A percentile compares a stretch with the other conserved stretches of the same genome.
These are phyloP conservation scores for Pseudochaenichthys georgianus DNA, from an alignment of 2,797 vertebrate genomes.

Conservation along the genomic window DNA sequence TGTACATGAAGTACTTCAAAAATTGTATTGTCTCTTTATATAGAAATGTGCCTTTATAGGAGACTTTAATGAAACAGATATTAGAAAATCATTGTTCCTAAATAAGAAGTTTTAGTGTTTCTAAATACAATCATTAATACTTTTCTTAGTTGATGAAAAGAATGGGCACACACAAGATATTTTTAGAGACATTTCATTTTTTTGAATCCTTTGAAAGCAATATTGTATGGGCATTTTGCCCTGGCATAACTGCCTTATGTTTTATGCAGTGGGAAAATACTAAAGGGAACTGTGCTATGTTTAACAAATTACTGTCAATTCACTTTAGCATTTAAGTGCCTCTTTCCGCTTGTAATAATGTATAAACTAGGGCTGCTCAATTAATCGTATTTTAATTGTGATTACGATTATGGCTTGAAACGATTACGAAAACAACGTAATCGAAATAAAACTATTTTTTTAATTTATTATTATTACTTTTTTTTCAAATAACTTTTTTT, in stretches of 20 bases:
- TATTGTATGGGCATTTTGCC: not conserved
- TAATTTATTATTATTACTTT: too few relatives aligned
- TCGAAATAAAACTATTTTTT: too few relatives aligned
- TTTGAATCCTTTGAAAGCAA: constrained; percentile 3
- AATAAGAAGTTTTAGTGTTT: not conserved
- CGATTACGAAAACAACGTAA: too few relatives aligned
- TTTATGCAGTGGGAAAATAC: not conserved
- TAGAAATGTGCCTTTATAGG: constrained; percentile 55
- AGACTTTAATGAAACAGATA: constrained; percentile 1
- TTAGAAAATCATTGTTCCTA: not conserved
- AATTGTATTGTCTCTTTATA: not conserved
- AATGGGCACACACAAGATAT: not conserved
- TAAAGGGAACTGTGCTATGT: constrained; percentile 48
- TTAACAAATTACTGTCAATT: constrained; percentile 16
- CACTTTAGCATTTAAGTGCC: constrained; percentile 54
- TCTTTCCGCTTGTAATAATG: constrained; percentile 38
- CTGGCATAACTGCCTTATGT: constrained; percentile 6
- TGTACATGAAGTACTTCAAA: not conserved
- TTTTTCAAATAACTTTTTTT: too few relatives aligned
- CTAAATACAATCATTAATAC: not conserved
- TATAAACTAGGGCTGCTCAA: too few relatives aligned
- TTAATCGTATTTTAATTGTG: too few relatives aligned
- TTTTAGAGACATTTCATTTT: not conserved
- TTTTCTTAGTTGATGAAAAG: not conserved
- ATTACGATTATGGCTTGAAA: too few relatives aligned